These are phyloP conservation scores for Porites divaricata DNA, from an alignment of 92 coral and sea anemone genomes.

Conservation along the genomic window DNA sequence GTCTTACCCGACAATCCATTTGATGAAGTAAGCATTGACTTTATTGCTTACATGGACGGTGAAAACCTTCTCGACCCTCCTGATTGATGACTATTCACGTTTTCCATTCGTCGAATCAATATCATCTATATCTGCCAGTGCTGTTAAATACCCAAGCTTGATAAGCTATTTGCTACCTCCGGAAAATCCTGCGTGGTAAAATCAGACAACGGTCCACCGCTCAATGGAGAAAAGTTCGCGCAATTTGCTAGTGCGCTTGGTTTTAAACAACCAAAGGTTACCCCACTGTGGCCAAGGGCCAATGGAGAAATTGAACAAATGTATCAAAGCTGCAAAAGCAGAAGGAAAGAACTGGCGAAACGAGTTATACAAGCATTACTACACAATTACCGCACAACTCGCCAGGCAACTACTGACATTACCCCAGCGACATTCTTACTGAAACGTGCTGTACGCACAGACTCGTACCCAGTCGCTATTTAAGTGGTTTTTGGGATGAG, in stretches of 20 bases:
- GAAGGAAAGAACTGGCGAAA: conserved; percentile 46
- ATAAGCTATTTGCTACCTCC: neutral
- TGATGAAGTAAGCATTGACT: conserved; percentile 55
- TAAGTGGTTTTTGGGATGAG: too few species aligned
- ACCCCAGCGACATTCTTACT: too few species aligned
- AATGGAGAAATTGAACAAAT: conserved; percentile 68
- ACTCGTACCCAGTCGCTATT: too few species aligned
- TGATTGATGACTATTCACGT: conserved; percentile 31
- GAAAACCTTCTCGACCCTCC: conserved; percentile 18
- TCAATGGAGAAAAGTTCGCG: conserved; percentile 3
- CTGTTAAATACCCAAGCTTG: conserved; percentile 38
- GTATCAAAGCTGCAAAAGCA: conserved; percentile 35
- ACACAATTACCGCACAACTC: conserved; percentile 65
- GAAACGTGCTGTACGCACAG: too few species aligned
- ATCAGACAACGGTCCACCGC: conserved; percentile 69
- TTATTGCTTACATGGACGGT: conserved; percentile 13
- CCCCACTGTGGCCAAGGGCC: conserved; percentile 57
- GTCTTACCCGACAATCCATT: conserved; percentile 52
- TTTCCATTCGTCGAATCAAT: too few species aligned
- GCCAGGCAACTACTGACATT: conserved; percentile 66
- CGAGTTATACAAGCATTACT: conserved; percentile 47
- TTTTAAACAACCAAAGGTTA: too few species aligned
- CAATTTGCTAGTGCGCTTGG: too few species aligned
- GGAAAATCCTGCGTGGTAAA: neutral
- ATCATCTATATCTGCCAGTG: conserved; percentile 18